Percentiles rank a stretch among this genome's conserved stretches.
These are phyloP conservation scores for Phymanthus crucifer DNA, from an alignment of 92 coral and sea anemone genomes.

Conservation along the genomic window DNA sequence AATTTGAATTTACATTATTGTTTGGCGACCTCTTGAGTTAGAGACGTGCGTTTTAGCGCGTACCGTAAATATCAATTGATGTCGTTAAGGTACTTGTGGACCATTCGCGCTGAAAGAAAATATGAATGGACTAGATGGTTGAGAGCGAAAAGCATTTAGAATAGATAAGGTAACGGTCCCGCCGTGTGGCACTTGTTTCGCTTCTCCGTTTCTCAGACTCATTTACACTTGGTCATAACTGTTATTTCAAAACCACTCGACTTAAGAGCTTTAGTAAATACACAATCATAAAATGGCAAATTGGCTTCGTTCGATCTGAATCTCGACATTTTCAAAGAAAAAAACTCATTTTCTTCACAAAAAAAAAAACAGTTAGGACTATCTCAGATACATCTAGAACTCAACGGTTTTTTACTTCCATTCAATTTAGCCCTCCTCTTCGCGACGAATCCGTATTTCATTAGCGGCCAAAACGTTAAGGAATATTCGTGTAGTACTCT, in stretches of 20 bases:
- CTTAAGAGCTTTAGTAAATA: background rate
- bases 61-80: too few species aligned
- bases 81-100: too few species aligned
- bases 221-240: background rate
- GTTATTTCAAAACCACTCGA: background rate
- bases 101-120: too few species aligned
- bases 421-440: background rate
- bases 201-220: background rate
- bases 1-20: too few species aligned
- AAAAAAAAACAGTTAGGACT: background rate
- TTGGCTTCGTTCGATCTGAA: too few species aligned
- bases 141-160: too few species aligned
- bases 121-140: too few species aligned
- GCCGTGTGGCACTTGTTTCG: background rate
- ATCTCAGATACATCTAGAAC: background rate
- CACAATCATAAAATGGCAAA: background rate
- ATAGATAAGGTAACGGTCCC: too few species aligned
- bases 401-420: background rate
- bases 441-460: background rate
- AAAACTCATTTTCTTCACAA: background rate
- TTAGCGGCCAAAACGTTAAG: background rate
- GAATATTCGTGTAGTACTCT: background rate
- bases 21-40: too few species aligned
- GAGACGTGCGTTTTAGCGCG: too few species aligned
- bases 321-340: too few species aligned